These are phyloP conservation scores for Aricia agestis DNA, from an alignment of 1,140 invertebrate species.

Conservation along the genomic window DNA sequence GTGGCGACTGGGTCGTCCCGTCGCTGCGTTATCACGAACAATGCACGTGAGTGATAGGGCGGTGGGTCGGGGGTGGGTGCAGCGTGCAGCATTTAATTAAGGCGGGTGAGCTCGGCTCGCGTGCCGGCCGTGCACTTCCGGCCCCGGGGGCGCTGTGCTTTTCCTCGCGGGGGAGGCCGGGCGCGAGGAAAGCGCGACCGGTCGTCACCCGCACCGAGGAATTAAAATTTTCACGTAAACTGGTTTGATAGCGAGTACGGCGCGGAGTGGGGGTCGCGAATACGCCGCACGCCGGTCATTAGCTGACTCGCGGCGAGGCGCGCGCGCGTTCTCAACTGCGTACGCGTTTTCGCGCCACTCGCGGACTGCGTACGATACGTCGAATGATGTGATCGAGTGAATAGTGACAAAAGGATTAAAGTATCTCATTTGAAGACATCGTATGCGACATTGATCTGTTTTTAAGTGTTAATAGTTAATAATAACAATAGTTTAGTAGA, in stretches of 20 bases:
- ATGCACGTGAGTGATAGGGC: conserved; percentile 28
- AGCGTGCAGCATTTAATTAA: conserved; percentile 68
- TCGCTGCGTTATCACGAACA: conserved; percentile 22
- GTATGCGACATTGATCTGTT: too few species aligned
- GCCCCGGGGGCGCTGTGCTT: conserved; percentile 63
- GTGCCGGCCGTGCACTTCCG: conserved; percentile 67
- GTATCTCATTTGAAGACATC: background rate
- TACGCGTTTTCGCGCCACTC: conserved; percentile 20
- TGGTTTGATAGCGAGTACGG: conserved; percentile 68
- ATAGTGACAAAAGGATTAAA: conserved; percentile 17
- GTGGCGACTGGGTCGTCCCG: background rate
- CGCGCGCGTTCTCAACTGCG: conserved; percentile 30
- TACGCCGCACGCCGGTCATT: conserved; percentile 63
- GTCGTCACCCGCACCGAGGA: conserved; percentile 65
- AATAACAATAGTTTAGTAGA: too few species aligned
- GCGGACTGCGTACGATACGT: conserved; percentile 18
- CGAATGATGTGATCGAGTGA: conserved; percentile 30
- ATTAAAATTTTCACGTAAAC: conserved; percentile 75
- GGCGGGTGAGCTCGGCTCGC: conserved; percentile 62
- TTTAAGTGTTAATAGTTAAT: too few species aligned
- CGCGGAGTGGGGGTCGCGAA: conserved; percentile 69
- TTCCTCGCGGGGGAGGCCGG: conserved; percentile 53
- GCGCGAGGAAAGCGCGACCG: conserved; percentile 65
- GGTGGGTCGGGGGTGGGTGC: conserved; percentile 49
- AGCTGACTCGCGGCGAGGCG: conserved; percentile 56